Evolutionary conservation across 2,888 invertebrate species (phyloP), one percentile per base, ranked within the genome.

Genomic region (Agrochola macilenta): DNA sequence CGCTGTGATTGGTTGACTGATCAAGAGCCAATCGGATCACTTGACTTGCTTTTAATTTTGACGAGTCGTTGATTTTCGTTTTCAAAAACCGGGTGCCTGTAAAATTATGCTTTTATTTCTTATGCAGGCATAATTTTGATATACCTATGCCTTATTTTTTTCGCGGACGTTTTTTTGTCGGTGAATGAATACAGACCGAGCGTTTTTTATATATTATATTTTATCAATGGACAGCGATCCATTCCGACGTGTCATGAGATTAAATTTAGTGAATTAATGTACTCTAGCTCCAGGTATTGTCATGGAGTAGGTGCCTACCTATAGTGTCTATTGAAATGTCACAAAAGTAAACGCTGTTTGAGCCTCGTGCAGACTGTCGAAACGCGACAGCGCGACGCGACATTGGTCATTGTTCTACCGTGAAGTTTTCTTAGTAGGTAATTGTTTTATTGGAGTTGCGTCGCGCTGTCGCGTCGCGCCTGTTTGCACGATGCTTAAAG

Each of bases 61-160:
- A 60, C 0, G 52, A 12, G 2, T 35, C 43, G 43, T 77, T 77
- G 79, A 69, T 61, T 69, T 70, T 54, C 60, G 60, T 70, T 57
- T 70, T 70, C 43, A 77, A 23, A 63, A 52, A 26, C n/a, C 11
- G 30, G 30, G 23, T 20, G 52, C 20, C 49, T 54, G 1, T 17
- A 17, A 65, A 39, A n/a, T 57, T 11, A 12, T 5, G 58, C 58
- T 14, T 58, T 57, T 14, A 26, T 26, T 58, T 26, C 12, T 3
- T n/a, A 57, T 14, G 26, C 14, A 17, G 14, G 26, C 0, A 26
- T 58, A 5, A 12, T 58, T 58, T 58, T 58, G n/a, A 5, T 58
- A 26, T n/a, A n/a, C n/a, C n/a, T 26, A 26, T 4, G 12, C n/a
- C n/a, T n/a, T 57, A n/a, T n/a, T n/a, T n/a, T 57, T 54, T 57